Evolutionary conservation across 2,113 vertebrate species (phyloP).

Genomic region (Genyomyrus donnyi): DNA sequence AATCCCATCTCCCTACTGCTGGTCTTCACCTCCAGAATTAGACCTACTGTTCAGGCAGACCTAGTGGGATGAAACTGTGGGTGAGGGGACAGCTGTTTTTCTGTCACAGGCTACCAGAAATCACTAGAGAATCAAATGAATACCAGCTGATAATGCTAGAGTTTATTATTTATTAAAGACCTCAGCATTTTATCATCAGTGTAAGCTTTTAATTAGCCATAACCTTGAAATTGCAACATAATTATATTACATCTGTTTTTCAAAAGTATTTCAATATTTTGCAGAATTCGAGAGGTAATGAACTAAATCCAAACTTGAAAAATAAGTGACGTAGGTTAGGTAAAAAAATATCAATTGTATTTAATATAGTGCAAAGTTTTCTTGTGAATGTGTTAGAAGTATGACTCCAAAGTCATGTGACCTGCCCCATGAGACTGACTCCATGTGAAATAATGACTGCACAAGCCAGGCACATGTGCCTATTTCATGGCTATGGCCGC

Average conservation of each 20-base stretch:
- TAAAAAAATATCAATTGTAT: neutral
- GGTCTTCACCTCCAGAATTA: neutral
- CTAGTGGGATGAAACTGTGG: neutral
- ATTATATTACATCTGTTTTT: neutral
- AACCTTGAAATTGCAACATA: neutral
- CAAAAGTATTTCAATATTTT: neutral
- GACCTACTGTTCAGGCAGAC: conserved; percentile 16
- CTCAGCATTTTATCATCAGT: neutral
- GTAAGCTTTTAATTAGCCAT: neutral
- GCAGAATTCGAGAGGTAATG: neutral
- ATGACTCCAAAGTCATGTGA: neutral
- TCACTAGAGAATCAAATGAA: neutral
- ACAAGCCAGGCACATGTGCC: neutral
- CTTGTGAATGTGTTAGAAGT: neutral
- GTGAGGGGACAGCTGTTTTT: neutral
- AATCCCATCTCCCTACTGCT: neutral
- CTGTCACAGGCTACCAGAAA: neutral
- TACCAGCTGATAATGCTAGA: neutral
- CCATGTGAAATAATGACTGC: neutral
- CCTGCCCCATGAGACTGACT: neutral
- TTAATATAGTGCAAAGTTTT: neutral
- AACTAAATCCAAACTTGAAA: neutral
- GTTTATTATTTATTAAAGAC: neutral
- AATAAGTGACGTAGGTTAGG: neutral
- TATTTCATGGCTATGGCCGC: neutral